A percentile compares a stretch with the other conserved stretches of the same genome.
These are phyloP conservation scores for Crax fasciolata DNA, from an alignment of 2,797 vertebrate genomes.

Conservation along the genomic window DNA sequence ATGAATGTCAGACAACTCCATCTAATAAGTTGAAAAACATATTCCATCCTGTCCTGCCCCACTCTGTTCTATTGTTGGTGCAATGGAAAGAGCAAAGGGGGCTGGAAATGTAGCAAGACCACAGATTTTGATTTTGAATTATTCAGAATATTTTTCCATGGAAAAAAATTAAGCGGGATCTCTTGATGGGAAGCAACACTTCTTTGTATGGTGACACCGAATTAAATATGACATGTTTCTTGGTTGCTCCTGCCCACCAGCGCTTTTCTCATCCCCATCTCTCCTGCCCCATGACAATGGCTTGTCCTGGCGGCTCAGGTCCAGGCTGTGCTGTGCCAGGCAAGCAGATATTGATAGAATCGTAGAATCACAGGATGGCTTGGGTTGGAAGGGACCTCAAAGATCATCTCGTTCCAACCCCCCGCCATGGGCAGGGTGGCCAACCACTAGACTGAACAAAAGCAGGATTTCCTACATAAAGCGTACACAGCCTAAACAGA, in stretches of 20 bases:
- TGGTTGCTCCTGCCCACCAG: neutral
- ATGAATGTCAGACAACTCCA: neutral
- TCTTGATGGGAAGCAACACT: neutral
- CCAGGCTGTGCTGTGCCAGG: neutral
- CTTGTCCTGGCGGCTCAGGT: fast-evolving
- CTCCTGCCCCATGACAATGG: neutral
- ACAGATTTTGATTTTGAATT: neutral
- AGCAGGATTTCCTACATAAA: neutral
- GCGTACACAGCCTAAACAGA: neutral
- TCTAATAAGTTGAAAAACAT: conserved; percentile 9
- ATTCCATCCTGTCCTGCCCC: neutral
- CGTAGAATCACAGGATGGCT: too few species aligned
- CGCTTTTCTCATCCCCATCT: neutral
- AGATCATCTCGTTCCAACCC: too few species aligned
- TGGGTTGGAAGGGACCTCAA: too few species aligned
- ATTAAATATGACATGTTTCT: fast-evolving
- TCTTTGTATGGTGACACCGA: neutral
- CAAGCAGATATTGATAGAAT: neutral
- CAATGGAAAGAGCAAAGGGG: neutral
- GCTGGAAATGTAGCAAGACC: neutral
- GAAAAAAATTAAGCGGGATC: neutral
- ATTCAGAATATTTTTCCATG: neutral
- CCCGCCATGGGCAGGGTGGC: too few species aligned
- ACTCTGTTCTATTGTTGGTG: neutral
- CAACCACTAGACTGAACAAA: neutral